Conservation (phyloP, 2,797 vertebrate genomes). For the Notamacropus eugenii region DNA sequence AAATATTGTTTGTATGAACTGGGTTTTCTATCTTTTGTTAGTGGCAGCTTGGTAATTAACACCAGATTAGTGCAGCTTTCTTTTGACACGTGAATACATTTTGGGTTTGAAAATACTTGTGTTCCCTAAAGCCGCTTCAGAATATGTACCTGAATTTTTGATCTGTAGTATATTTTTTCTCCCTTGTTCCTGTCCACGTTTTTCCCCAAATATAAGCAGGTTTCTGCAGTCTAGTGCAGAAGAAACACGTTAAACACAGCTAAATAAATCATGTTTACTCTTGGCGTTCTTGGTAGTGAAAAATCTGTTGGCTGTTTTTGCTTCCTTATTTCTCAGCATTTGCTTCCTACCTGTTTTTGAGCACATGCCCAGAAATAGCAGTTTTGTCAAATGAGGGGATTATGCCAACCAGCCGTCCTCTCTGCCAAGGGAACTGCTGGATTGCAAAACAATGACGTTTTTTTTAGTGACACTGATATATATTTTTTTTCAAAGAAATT, state of each 20-base stretch:
- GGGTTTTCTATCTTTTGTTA: slow-evolving; percentile 85
- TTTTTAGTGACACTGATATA: slow-evolving; percentile 85
- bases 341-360: slow-evolving; percentile 93
- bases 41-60: slow-evolving; percentile 85
- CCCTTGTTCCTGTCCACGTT: slow-evolving; percentile 60
- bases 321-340: slow-evolving; percentile 90
- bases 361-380: slow-evolving; percentile 91
- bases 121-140: slow-evolving; percentile 78
- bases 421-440: slow-evolving; percentile 89
- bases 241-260: slow-evolving; percentile 84
- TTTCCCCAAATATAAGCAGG: slow-evolving; percentile 82
- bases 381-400: slow-evolving; percentile 89
- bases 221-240: slow-evolving; percentile 81
- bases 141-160: slow-evolving; percentile 70
- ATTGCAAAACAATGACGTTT: slow-evolving; percentile 87
- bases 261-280: slow-evolving; percentile 91
- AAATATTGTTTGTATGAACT: slow-evolving; percentile 82
- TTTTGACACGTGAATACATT: slow-evolving; percentile 82
- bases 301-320: slow-evolving; percentile 88
- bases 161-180: slow-evolving; percentile 69
- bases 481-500: slow-evolving; percentile 66
- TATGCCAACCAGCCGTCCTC: slow-evolving; percentile 86
- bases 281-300: slow-evolving; percentile 86
- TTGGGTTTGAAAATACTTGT: slow-evolving; percentile 81
- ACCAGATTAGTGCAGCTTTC: slow-evolving; percentile 83